Evolutionary conservation across 2,888 invertebrate genomes (phyloP).

Genomic region (Tenthredo livida): DNA sequence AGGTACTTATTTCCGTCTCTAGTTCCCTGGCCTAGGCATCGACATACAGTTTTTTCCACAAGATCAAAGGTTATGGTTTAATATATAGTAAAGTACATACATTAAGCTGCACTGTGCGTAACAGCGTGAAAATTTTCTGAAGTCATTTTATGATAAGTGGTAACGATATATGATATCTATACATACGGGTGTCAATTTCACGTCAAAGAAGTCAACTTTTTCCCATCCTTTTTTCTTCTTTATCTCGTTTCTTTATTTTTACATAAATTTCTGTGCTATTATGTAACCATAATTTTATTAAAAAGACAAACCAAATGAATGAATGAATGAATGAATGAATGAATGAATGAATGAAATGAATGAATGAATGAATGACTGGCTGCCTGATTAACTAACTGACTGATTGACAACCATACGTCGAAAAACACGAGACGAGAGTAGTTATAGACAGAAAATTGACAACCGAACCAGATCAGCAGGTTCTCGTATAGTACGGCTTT

Average conservation of each 20-base stretch:
- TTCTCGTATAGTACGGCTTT: background rate
- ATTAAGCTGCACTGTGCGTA: background rate
- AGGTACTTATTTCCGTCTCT: constrained; percentile 14
- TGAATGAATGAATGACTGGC: background rate
- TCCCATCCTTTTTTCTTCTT: background rate
- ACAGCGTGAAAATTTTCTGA: background rate
- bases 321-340: background rate
- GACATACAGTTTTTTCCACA: background rate
- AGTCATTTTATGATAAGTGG: background rate
- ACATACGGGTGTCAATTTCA: constrained; percentile 23
- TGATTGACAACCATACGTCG: background rate
- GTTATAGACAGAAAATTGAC: background rate
- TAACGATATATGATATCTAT: background rate
- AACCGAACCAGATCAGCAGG: background rate
- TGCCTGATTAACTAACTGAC: background rate
- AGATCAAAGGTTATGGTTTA: constrained; percentile 27
- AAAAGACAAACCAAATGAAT: background rate
- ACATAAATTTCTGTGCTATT: background rate
- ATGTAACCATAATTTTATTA: background rate
- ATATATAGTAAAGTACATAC: too few relatives aligned
- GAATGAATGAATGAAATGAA: background rate
- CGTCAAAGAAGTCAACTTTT: background rate
- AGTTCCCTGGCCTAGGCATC: background rate
- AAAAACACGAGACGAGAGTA: background rate
- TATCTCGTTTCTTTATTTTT: background rate